These are phyloP conservation scores for Gasterosteus aculeatus DNA, from an alignment of 2,113 vertebrate species.

Conservation along the genomic window DNA sequence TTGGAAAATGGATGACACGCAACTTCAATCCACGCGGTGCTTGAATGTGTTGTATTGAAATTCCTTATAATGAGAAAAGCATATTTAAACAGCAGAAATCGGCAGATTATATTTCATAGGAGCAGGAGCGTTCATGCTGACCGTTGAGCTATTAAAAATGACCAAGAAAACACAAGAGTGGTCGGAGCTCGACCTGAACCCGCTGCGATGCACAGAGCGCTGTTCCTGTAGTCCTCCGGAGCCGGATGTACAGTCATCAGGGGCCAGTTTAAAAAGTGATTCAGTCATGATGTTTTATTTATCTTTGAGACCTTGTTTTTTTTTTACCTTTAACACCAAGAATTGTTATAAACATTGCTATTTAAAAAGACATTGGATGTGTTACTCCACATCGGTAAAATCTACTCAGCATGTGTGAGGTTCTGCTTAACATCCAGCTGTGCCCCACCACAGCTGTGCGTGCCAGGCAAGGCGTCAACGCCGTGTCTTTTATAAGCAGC, in stretches of 20 bases:
- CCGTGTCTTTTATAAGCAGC: slow-evolving; percentile 84
- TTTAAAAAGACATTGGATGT: not conserved
- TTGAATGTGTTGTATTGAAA: not conserved
- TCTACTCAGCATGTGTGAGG: not conserved
- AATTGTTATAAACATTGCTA: not conserved
- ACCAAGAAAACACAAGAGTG: not conserved
- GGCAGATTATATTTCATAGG: not conserved
- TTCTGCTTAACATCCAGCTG: not conserved
- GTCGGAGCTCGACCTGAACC: too few species aligned
- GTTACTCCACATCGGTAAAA: not conserved
- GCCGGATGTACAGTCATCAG: not conserved
- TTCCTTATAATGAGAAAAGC: not conserved
- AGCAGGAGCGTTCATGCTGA: slow-evolving; percentile 83
- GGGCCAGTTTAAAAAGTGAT: not conserved
- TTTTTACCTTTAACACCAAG: not conserved
- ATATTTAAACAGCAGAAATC: not conserved
- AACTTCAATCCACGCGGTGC: not conserved
- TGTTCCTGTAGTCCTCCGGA: slow-evolving; percentile 83
- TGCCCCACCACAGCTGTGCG: slow-evolving; percentile 79
- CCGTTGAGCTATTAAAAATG: not conserved
- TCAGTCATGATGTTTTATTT: not conserved
- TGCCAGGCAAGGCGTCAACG: slow-evolving; percentile 80
- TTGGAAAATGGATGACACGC: not conserved
- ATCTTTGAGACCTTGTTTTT: not conserved
- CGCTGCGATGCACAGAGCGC: slow-evolving; percentile 80